These are phyloP conservation scores for Ornithoptera priamus DNA, from an alignment of 2,888 invertebrate genomes.

Conservation along the genomic window DNA sequence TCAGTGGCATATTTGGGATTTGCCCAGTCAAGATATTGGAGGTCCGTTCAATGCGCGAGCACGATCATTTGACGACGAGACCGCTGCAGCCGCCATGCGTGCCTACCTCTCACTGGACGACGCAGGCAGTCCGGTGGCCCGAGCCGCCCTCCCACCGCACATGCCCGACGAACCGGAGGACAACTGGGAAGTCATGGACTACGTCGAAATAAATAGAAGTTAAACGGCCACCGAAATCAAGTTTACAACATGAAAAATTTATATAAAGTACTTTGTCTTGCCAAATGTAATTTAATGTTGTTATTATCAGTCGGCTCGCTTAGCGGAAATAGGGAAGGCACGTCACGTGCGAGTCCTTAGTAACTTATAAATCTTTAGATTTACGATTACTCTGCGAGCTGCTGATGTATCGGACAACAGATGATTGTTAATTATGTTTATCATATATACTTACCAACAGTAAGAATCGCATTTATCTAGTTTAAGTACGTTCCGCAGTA, in stretches of 20 bases:
- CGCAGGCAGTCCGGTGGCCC: conserved; percentile 81
- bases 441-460: background rate
- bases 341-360: conserved; percentile 27
- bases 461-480: conserved; percentile 27
- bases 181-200: conserved; percentile 85
- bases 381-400: conserved; percentile 22
- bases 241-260: background rate
- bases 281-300: conserved; percentile 23
- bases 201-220: conserved; percentile 73
- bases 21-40: conserved; percentile 77
- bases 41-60: conserved; percentile 83
- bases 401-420: conserved; percentile 13
- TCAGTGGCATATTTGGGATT: conserved; percentile 72
- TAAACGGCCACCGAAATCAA: conserved; percentile 3
- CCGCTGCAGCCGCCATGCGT: conserved; percentile 72
- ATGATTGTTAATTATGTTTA: conserved; percentile 12
- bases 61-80: conserved; percentile 69
- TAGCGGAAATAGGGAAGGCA: conserved; percentile 5
- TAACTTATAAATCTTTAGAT: conserved; percentile 27
- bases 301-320: conserved; percentile 17
- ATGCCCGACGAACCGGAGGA: conserved; percentile 75
- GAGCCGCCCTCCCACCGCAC: conserved; percentile 75
- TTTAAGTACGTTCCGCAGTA: conserved; percentile 25
- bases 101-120: conserved; percentile 82
- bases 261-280: conserved; percentile 14